phyloP scores from a whole-genome alignment of 1,140 invertebrate species.

The Cotesia vestalis region DNA sequence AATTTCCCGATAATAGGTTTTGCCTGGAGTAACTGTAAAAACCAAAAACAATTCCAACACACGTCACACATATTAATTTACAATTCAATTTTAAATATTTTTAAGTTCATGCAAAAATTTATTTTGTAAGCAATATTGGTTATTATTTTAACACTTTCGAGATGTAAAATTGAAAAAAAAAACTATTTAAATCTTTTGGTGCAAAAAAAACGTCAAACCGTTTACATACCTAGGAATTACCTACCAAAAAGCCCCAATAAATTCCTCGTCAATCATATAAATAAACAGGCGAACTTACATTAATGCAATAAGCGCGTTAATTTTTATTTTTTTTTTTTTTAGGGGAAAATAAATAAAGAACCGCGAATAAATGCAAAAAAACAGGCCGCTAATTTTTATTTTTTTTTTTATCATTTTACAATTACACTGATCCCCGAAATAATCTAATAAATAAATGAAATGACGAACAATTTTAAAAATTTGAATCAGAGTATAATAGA shows the following conservation, averaged over 20 bases:
- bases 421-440: constrained; percentile 8
- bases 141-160: too few species aligned
- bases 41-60: constrained; percentile 24
- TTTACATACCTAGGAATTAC: constrained; percentile 52
- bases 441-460: neutral
- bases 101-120: too few species aligned
- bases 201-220: constrained; percentile 14
- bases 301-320: too few species aligned
- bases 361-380: constrained; percentile 34
- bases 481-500: too few species aligned
- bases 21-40: constrained; percentile 82
- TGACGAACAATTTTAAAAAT: neutral
- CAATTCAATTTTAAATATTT: neutral
- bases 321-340: too few species aligned
- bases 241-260: constrained; percentile 46
- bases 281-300: constrained; percentile 38
- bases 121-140: too few species aligned
- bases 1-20: constrained; percentile 80
- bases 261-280: constrained; percentile 41
- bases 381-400: constrained; percentile 45
- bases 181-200: constrained; percentile 16
- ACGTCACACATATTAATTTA: constrained; percentile 7
- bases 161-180: neutral
- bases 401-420: neutral
- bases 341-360: constrained; percentile 29